These are phyloP conservation scores for Psophia crepitans DNA, from an alignment of 2,113 vertebrate genomes.

Conservation along the genomic window DNA sequence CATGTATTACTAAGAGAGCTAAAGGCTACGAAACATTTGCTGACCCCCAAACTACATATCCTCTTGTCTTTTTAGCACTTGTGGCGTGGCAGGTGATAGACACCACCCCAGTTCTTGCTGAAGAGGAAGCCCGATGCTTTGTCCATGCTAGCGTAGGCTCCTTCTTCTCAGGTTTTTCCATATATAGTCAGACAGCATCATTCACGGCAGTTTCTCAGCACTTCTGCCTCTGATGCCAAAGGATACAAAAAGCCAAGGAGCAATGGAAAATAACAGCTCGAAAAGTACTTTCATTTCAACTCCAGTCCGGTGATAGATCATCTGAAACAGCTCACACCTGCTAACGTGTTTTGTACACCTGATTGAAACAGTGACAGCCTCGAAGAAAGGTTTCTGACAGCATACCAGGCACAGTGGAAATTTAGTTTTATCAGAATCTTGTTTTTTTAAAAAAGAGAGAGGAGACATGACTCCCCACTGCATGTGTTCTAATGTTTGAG, in stretches of 20 bases:
- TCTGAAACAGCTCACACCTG: neutral
- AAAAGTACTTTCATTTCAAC: neutral
- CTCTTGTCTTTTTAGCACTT: neutral
- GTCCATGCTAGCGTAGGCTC: neutral
- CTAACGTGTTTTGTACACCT: neutral
- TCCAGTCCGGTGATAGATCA: neutral
- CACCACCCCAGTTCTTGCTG: neutral
- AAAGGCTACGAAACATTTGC: neutral
- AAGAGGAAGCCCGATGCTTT: neutral
- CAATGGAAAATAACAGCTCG: constrained; percentile 8
- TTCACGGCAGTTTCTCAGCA: neutral
- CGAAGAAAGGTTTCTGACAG: neutral
- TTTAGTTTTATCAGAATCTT: neutral
- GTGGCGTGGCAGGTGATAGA: neutral
- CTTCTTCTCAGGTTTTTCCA: constrained; percentile 29
- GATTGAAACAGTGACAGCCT: neutral
- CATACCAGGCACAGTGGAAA: neutral
- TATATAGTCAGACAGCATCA: neutral
- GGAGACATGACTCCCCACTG: neutral
- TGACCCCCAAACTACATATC: neutral
- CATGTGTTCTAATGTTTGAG: neutral
- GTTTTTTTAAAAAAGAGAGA: neutral
- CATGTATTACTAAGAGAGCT: neutral
- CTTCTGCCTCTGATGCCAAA: constrained; percentile 19
- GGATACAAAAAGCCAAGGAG: neutral